Percentiles rank a stretch among this genome's conserved stretches.
These are phyloP conservation scores for Caenorhabditis sp. DNA, from an alignment of 2,888 invertebrate genomes.

Conservation along the genomic window DNA sequence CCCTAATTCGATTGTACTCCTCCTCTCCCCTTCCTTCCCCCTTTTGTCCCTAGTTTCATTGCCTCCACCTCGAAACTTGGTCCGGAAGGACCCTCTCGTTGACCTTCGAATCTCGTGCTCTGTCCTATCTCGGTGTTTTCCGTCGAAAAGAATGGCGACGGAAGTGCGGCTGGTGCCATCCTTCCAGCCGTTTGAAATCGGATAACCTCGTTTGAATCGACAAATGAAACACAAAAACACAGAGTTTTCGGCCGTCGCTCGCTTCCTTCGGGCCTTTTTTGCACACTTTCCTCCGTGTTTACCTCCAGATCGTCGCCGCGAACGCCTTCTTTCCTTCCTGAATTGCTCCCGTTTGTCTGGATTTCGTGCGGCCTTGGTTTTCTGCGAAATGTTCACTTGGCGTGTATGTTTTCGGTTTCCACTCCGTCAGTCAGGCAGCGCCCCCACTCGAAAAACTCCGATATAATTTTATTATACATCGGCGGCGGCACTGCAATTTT, in stretches of 20 bases:
- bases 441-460: not conserved
- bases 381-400: not conserved
- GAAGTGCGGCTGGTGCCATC: no score
- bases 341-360: not conserved
- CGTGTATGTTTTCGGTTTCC: not conserved
- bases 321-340: not conserved
- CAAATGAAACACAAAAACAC: no score
- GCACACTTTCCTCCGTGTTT: not conserved
- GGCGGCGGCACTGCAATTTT: not conserved
- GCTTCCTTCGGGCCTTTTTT: no score
- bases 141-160: not conserved
- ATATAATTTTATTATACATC: not conserved
- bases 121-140: not conserved
- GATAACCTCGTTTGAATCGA: not conserved
- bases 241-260: no score
- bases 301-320: not conserved
- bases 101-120: not conserved
- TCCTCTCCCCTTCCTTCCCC: not conserved
- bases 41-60: no score
- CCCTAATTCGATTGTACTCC: conserved; percentile 38
- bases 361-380: not conserved
- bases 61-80: conserved; percentile 16
- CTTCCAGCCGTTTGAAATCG: not conserved
- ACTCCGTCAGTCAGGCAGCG: not conserved
- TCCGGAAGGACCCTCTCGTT: not conserved